phyloP scores from a whole-genome alignment of 2,113 vertebrate genomes.

The Hydrolagus affinis region DNA sequence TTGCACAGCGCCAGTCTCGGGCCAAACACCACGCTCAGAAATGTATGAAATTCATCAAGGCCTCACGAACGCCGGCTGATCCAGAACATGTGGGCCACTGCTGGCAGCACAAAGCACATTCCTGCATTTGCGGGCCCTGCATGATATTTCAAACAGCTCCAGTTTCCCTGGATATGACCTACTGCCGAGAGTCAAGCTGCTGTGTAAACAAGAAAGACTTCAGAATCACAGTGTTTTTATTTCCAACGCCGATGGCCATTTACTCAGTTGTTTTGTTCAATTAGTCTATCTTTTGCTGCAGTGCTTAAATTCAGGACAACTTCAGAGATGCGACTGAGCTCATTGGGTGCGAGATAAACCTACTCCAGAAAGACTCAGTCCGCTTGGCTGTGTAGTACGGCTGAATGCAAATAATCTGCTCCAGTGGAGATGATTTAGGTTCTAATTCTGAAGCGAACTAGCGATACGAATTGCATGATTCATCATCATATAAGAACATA shows the following conservation, averaged over 20 bases:
- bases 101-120: constrained; percentile 43
- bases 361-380: neutral
- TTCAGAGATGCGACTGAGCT: neutral
- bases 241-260: constrained; percentile 46
- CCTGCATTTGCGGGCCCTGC: constrained; percentile 43
- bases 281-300: neutral
- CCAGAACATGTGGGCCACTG: constrained; percentile 37
- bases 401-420: neutral
- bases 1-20: constrained; percentile 33
- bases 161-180: constrained; percentile 45
- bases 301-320: constrained; percentile 6
- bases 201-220: constrained; percentile 43
- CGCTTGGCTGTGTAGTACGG: neutral
- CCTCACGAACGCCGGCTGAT: constrained; percentile 33
- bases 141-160: constrained; percentile 45
- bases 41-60: constrained; percentile 35
- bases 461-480: neutral
- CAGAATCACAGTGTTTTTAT: constrained; percentile 37
- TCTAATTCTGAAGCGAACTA: neutral
- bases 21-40: constrained; percentile 36
- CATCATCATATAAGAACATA: neutral
- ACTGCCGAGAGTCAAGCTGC: constrained; percentile 45
- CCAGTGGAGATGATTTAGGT: neutral
- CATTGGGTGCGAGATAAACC: neutral
- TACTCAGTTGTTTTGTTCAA: constrained; percentile 35